Base-by-base conservation (phyloP, 1,140 invertebrate species). In the Drosophila pseudoananassae region DNA sequence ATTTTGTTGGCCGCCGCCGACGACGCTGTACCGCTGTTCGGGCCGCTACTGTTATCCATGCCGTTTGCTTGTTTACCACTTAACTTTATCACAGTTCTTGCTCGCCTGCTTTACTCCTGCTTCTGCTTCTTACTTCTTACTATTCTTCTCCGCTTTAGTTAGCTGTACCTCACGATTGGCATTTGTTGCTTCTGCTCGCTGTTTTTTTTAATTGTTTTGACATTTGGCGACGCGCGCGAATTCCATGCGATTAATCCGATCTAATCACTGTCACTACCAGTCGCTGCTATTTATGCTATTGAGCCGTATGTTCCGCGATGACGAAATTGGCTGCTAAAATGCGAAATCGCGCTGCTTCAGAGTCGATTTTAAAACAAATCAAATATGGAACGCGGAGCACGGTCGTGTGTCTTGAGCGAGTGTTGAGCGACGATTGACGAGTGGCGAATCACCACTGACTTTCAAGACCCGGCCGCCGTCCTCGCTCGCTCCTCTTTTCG, bases 331-430 rank as follows among this genome's bases (percentile, higher is more conserved):
- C 53, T 61, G 49, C 45, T 40, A 74, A 71, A 75, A 82, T 65
- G 64, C 65, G 65, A 58, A 63, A 57, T 55, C 60, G 60, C 60
- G 60, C 25, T 63, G 29, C 17, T 65, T 50, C 83, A 64, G 47
- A 58, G 60, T 46, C 65, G 83, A 87, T 87, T 87, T 87, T 87
- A 87, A 88, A 87, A 87, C 82, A 87, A 87, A 87, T 87, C 82
- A 78, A 81, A 81, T 60, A 68, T 47, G 40, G 75, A 57, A 50
- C 61, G 68, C 81, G 63, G 17, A 46, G 4, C 43, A 17, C 43
- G 15, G 8, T 12, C 10, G 14, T 12, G 40, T 7, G 15, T 43
- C 5, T 14, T 43, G 40, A 43, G 6, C 15, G 40, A 43, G n/a
- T 14, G 40, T 43, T 43, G n/a, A 43, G 15, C 40, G 40, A 43